These are phyloP conservation scores for Ceratitis capitata DNA, from an alignment of 1,140 invertebrate genomes.

Conservation along the genomic window DNA sequence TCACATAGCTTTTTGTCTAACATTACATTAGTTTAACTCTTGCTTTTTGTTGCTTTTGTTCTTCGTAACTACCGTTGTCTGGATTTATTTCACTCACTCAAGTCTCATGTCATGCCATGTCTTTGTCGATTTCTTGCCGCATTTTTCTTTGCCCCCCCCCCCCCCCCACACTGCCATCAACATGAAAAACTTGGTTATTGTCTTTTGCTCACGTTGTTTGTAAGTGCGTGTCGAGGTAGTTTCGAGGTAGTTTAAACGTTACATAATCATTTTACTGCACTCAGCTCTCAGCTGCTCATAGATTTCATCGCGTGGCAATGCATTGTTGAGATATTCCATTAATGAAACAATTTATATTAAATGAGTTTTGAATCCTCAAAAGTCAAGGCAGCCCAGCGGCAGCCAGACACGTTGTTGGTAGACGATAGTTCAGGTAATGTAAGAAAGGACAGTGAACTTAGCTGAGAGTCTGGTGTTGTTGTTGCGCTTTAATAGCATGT, in stretches of 20 bases:
- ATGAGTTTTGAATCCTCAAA: not conserved
- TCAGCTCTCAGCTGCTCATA: too few relatives aligned
- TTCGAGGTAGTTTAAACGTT: not conserved
- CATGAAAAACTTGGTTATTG: not conserved
- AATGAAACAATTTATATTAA: conserved; percentile 38
- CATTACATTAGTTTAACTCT: not conserved
- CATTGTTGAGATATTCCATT: not conserved
- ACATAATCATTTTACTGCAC: not conserved
- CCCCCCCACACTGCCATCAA: too few relatives aligned
- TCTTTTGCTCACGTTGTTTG: not conserved
- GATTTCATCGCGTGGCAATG: not conserved
- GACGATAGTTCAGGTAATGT: too few relatives aligned
- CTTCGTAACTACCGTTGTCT: not conserved
- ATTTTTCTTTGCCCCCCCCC: too few relatives aligned
- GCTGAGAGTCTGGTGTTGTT: too few relatives aligned
- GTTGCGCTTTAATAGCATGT: too few relatives aligned
- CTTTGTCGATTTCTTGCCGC: not conserved
- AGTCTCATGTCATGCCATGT: not conserved
- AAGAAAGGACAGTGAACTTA: too few relatives aligned
- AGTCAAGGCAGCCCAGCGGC: not conserved
- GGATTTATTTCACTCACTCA: conserved; percentile 9
- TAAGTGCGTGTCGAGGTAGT: not conserved
- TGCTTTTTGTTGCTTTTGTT: not conserved
- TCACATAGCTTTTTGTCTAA: not conserved
- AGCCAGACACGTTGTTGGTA: not conserved